Conservation (phyloP, 2,888 invertebrate species). For the Oligia fasciuncula region DNA sequence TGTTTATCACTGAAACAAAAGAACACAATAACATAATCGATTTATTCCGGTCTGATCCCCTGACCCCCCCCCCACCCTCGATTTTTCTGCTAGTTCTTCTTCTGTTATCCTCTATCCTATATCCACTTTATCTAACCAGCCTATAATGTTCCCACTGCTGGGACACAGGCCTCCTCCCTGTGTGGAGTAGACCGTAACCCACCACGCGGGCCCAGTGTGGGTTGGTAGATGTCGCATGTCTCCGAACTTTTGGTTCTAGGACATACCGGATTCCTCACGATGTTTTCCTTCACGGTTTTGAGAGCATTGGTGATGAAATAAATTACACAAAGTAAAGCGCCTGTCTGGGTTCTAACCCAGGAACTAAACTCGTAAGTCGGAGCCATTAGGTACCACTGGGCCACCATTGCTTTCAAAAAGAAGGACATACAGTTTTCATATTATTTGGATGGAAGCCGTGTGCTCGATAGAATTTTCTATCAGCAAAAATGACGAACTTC, state of each 20-base stretch:
- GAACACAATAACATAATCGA: background rate
- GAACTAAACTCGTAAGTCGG: too few relatives aligned
- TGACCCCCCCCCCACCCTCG: too few relatives aligned
- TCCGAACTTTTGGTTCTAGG: background rate
- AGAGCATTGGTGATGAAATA: background rate
- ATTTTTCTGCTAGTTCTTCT: too few relatives aligned
- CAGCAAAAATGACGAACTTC: background rate
- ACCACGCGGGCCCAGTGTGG: background rate
- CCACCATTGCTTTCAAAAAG: background rate
- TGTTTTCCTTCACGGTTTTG: background rate
- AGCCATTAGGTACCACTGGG: too few relatives aligned
- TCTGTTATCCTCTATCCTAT: too few relatives aligned
- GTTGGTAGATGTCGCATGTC: background rate
- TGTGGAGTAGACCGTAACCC: background rate
- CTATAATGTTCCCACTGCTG: background rate
- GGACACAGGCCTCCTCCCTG: background rate
- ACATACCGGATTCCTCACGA: background rate
- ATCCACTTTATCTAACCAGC: background rate
- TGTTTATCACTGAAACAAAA: conserved; percentile 86
- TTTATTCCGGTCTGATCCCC: too few relatives aligned
- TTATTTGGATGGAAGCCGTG: background rate
- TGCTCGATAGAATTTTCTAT: background rate
- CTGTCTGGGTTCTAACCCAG: too few relatives aligned
- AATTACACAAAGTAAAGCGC: background rate
- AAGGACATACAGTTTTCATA: background rate